Evolutionary conservation across 2,888 invertebrate genomes (phyloP).

Genomic region (Protonemura montana): DNA sequence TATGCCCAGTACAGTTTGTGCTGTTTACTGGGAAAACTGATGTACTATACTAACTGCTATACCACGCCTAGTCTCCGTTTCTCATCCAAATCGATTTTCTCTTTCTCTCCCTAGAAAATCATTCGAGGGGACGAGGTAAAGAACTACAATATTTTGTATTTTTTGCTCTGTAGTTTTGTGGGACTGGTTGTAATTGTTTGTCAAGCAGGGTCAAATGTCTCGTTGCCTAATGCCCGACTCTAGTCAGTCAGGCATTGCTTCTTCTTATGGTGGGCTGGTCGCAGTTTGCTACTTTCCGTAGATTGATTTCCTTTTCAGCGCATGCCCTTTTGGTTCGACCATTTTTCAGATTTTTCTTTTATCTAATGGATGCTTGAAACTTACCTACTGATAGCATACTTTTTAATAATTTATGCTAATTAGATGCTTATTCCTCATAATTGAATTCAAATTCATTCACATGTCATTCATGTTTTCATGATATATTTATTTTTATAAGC

Average conservation of each 20-base stretch:
- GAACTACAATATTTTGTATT: constrained; percentile 1
- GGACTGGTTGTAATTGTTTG: background rate
- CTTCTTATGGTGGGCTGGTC: background rate
- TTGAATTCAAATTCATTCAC: background rate
- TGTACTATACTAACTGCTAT: background rate
- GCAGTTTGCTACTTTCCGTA: background rate
- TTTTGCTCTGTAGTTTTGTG: constrained; percentile 1
- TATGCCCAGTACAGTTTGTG: background rate
- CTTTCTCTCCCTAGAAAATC: constrained; percentile 40
- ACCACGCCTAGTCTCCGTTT: constrained; percentile 5
- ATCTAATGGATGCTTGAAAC: too few species aligned
- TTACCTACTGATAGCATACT: background rate
- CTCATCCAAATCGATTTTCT: constrained; percentile 36
- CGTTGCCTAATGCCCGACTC: background rate
- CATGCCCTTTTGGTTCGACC: background rate
- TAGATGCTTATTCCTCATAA: background rate
- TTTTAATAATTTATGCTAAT: background rate
- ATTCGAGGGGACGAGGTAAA: constrained; percentile 38
- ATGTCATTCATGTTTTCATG: background rate
- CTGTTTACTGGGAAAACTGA: background rate
- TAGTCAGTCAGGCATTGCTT: background rate
- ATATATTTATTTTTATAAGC: background rate
- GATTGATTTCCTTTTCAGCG: background rate
- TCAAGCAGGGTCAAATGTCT: background rate
- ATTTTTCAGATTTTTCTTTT: background rate